These are phyloP conservation scores for Adelges cooleyi DNA, from an alignment of 1,140 invertebrate species.

Conservation along the genomic window DNA sequence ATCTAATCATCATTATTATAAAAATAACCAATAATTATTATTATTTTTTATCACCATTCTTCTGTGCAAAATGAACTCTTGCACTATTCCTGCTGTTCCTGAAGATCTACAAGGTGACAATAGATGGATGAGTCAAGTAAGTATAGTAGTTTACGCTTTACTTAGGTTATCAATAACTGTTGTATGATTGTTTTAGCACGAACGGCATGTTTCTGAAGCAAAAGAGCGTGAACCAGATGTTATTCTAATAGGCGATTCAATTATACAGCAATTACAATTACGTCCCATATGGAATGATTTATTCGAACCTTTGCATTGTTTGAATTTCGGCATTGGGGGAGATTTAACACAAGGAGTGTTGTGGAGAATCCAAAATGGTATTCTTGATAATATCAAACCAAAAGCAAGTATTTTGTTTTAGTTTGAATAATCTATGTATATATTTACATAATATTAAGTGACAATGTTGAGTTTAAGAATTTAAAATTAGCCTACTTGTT, in stretches of 20 bases:
- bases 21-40: too few relatives aligned
- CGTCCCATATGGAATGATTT: slow-evolving; percentile 71
- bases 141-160: too few relatives aligned
- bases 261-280: slow-evolving; percentile 62
- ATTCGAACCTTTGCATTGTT: slow-evolving; percentile 59
- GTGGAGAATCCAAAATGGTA: slow-evolving; percentile 79
- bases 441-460: too few relatives aligned
- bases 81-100: slow-evolving; percentile 7
- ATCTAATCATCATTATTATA: too few relatives aligned
- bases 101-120: slow-evolving; percentile 26
- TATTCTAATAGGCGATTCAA: slow-evolving; percentile 75
- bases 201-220: slow-evolving; percentile 64
- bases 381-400: slow-evolving; percentile 72
- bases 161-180: not conserved
- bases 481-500: too few relatives aligned
- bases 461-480: too few relatives aligned
- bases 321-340: slow-evolving; percentile 81
- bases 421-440: too few relatives aligned
- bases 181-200: slow-evolving; percentile 61
- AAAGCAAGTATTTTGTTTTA: slow-evolving; percentile 48
- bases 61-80: slow-evolving; percentile 14
- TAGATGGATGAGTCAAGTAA: slow-evolving; percentile 29
- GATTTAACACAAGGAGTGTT: slow-evolving; percentile 79
- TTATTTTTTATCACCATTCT: too few relatives aligned
- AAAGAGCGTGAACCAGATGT: slow-evolving; percentile 80